These are phyloP conservation scores for Ctenopoma multispine DNA, from an alignment of 2,797 vertebrate genomes.

Conservation along the genomic window DNA sequence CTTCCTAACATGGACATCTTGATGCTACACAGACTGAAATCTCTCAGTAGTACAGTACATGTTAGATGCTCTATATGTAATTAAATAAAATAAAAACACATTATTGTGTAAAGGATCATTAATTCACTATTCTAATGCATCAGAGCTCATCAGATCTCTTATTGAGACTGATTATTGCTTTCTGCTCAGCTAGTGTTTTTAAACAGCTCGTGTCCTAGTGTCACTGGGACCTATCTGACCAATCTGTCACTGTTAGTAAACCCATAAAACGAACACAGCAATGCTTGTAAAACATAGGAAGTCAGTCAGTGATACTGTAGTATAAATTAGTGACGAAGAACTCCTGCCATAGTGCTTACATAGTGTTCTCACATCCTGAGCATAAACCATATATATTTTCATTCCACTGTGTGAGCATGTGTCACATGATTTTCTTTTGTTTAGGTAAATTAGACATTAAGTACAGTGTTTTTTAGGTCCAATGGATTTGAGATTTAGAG, in stretches of 20 bases:
- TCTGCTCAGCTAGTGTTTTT: background rate
- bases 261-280: background rate
- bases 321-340: background rate
- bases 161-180: conserved; percentile 1
- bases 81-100: conserved; percentile 13
- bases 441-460: conserved; percentile 15
- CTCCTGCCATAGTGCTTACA: conserved; percentile 3
- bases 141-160: conserved; percentile 28
- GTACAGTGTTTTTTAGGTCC: too few relatives aligned
- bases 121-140: conserved; percentile 21
- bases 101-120: conserved; percentile 3
- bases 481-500: too few relatives aligned
- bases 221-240: background rate
- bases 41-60: background rate
- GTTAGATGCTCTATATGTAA: background rate
- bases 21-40: background rate
- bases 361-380: conserved; percentile 29
- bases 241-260: background rate
- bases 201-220: background rate
- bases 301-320: background rate
- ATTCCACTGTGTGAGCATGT: conserved; percentile 13
- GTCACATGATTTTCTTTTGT: conserved; percentile 25
- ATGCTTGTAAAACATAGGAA: conserved; percentile 3
- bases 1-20: conserved; percentile 39
- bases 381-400: conserved; percentile 35